A percentile compares a stretch with the other conserved stretches of the same genome.
phyloP scores from a whole-genome alignment of 2,888 invertebrate genomes.

The Emmelina monodactyla region DNA sequence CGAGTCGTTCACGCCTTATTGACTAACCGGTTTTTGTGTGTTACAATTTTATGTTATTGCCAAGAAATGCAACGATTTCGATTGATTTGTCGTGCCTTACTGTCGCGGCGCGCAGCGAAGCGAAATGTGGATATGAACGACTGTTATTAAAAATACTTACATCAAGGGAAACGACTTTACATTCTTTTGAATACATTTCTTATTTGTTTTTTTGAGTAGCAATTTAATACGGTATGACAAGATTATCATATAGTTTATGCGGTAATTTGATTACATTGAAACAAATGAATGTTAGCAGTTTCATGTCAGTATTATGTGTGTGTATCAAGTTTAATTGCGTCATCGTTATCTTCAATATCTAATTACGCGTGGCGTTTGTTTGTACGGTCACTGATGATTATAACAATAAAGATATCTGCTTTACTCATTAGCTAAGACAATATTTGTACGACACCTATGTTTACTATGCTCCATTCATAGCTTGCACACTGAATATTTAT shows the following conservation, averaged over 20 bases:
- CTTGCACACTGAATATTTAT: neutral
- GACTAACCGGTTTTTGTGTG: slow-evolving; percentile 13
- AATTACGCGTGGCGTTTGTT: slow-evolving; percentile 38
- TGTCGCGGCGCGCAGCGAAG: too few relatives aligned
- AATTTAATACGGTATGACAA: too few relatives aligned
- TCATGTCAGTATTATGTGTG: too few relatives aligned
- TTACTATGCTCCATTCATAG: neutral
- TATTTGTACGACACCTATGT: slow-evolving; percentile 24
- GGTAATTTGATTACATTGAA: neutral
- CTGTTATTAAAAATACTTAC: too few relatives aligned
- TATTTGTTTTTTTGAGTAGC: too few relatives aligned
- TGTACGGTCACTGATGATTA: slow-evolving; percentile 34
- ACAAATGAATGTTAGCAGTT: slow-evolving; percentile 23
- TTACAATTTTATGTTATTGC: slow-evolving; percentile 13
- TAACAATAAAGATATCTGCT: slow-evolving; percentile 48
- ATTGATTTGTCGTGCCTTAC: too few relatives aligned
- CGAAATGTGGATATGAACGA: too few relatives aligned
- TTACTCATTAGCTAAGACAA: slow-evolving; percentile 37
- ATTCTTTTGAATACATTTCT: too few relatives aligned
- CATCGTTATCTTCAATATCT: slow-evolving; percentile 34
- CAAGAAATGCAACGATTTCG: slow-evolving; percentile 20
- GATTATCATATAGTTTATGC: neutral
- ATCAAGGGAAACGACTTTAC: too few relatives aligned
- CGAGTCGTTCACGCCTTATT: slow-evolving; percentile 21
- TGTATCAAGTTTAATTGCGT: slow-evolving; percentile 62